These are phyloP conservation scores for Blera fallax DNA, from an alignment of 2,888 invertebrate genomes.

Conservation along the genomic window DNA sequence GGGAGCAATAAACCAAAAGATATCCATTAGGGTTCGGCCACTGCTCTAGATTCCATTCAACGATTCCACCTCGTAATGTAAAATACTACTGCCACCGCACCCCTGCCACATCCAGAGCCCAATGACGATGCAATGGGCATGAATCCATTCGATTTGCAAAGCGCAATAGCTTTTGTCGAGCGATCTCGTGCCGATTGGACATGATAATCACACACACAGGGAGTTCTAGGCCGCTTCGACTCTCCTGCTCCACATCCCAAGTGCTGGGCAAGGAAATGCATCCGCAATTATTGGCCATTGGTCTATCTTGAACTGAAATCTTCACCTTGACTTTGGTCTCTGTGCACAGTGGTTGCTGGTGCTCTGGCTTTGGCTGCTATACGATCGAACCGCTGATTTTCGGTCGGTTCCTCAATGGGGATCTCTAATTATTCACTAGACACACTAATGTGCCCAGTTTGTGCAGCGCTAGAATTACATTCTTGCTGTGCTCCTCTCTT, in stretches of 20 bases:
- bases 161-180: constrained; percentile 67
- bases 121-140: constrained; percentile 33
- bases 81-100: background rate
- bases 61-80: constrained; percentile 54
- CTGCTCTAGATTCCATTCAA: constrained; percentile 70
- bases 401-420: constrained; percentile 63
- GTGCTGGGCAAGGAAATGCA: constrained; percentile 33
- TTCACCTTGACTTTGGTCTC: constrained; percentile 64
- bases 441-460: constrained; percentile 65
- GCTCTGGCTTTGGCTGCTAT: constrained; percentile 10
- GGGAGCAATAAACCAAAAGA: constrained; percentile 69
- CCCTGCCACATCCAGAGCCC: constrained; percentile 24
- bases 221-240: constrained; percentile 14
- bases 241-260: background rate
- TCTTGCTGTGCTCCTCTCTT: constrained; percentile 8
- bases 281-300: constrained; percentile 67
- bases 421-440: constrained; percentile 70
- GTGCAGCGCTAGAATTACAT: constrained; percentile 47
- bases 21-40: constrained; percentile 70
- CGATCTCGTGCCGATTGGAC: constrained; percentile 71
- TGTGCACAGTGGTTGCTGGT: background rate
- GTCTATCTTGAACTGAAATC: constrained; percentile 65
- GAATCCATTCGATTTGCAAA: constrained; percentile 44
- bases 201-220: constrained; percentile 64
- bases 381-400: constrained; percentile 61